Conservation (phyloP, 2,888 invertebrate species). For the Uropetala carovei region DNA sequence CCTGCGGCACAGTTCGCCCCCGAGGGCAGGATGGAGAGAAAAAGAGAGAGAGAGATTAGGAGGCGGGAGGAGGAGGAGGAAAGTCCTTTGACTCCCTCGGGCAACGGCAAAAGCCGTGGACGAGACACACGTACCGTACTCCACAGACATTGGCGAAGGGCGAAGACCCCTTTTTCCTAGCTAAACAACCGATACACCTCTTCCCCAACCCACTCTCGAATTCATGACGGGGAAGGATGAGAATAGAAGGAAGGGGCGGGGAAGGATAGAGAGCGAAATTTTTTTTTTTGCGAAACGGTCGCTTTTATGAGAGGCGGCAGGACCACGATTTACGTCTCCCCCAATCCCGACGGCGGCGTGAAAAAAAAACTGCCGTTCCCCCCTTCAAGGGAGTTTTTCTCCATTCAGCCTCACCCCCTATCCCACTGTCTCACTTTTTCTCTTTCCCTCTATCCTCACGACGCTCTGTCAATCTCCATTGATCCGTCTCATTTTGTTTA, state of each 20-base stretch:
- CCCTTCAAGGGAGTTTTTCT: neutral
- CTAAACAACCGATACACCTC: too few relatives aligned
- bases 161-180: neutral
- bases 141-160: neutral
- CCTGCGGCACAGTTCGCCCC: constrained; percentile 30
- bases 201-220: too few relatives aligned
- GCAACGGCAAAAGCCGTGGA: neutral
- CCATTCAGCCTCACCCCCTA: neutral
- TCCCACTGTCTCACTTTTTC: too few relatives aligned
- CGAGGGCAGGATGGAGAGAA: constrained; percentile 26
- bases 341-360: neutral
- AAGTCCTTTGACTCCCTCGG: neutral
- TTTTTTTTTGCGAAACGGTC: neutral
- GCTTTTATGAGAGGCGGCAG: neutral
- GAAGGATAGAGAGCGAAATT: neutral
- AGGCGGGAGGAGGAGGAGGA: neutral
- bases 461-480: too few relatives aligned
- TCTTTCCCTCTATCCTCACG: too few relatives aligned
- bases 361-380: neutral
- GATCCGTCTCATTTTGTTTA: too few relatives aligned
- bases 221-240: too few relatives aligned
- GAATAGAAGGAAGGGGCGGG: neutral
- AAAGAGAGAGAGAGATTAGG: neutral
- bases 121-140: neutral
- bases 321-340: neutral